Base-by-base conservation (phyloP, 2,888 invertebrate genomes). In the Kuschelorhynchus macadamiae region DNA sequence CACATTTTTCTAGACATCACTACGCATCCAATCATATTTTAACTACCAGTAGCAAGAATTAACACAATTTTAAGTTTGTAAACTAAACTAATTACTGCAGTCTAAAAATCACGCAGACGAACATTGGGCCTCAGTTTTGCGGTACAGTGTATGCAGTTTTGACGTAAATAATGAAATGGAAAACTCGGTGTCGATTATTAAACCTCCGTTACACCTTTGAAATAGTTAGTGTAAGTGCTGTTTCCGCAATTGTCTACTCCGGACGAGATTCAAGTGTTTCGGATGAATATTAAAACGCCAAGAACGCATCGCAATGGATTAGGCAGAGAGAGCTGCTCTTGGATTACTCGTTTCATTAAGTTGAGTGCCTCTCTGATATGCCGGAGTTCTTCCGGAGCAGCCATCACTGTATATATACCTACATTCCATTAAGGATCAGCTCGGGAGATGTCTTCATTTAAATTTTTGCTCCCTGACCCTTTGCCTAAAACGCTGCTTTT, bases 271-370 rank as follows among this genome's bases (percentile, higher is more conserved):
- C 80, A 80, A 80, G 79, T 80, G 80, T 79, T 67, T 80, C 76
- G 76, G 79, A 81, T 82, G 82, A 82, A 83, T 83, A 83, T 83
- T 82, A 83, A 82, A 82, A 83, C 81, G 80, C 75, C 80, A 82
- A 81, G 82, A 81, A 82, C 80, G 81, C 81, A 81, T 82, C 80
- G 81, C 80, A 82, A 82, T 83, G 82, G 83, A 82, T 82, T 82
- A 83, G 82, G 80, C 79, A 77, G 81, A 80, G 81, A 20, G 65
- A 42, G 56, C 61, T 79, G 81, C 81, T 82, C 80, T 82, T 79
- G 85, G 85, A 85, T 86, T 85, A 85, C 84, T 81, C 85, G 85
- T 85, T 86, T 86, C 86, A 86, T 86, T 85, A 85, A 84, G 84
- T 84, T 85, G 85, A 86, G 86, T 86, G 86, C 85, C 85, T 82